phyloP scores from a whole-genome alignment of 1,140 invertebrate genomes.

The Pemphigus obesinymphae region DNA sequence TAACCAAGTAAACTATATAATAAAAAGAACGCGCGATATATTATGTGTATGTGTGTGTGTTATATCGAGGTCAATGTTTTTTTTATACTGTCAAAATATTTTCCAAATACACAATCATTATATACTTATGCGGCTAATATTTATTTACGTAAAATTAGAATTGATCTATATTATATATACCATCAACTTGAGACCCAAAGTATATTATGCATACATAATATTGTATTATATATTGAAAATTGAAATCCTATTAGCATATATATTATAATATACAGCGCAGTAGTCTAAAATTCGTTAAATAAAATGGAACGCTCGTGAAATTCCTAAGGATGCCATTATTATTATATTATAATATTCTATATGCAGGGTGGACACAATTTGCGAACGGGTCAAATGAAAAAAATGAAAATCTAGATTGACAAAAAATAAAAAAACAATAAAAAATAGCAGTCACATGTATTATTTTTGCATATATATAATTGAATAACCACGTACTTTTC shows the following conservation, averaged over 20 bases:
- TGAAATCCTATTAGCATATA: background rate
- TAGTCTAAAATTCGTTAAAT: background rate
- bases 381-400: background rate
- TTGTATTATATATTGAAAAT: background rate
- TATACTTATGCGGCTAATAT: background rate
- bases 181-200: background rate
- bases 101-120: background rate
- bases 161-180: background rate
- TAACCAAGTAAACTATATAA: background rate
- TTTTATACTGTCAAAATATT: constrained; percentile 1
- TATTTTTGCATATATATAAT: background rate
- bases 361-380: background rate
- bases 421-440: background rate
- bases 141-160: constrained; percentile 5
- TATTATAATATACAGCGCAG: no score
- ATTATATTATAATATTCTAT: background rate
- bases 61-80: constrained; percentile 12
- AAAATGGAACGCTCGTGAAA: background rate
- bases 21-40: background rate
- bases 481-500: background rate
- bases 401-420: background rate
- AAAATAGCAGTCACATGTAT: background rate
- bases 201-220: background rate
- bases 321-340: background rate
- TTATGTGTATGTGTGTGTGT: no score